These are phyloP conservation scores for Adrianichthys oophorus DNA, from an alignment of 2,797 vertebrate species.

Conservation along the genomic window DNA sequence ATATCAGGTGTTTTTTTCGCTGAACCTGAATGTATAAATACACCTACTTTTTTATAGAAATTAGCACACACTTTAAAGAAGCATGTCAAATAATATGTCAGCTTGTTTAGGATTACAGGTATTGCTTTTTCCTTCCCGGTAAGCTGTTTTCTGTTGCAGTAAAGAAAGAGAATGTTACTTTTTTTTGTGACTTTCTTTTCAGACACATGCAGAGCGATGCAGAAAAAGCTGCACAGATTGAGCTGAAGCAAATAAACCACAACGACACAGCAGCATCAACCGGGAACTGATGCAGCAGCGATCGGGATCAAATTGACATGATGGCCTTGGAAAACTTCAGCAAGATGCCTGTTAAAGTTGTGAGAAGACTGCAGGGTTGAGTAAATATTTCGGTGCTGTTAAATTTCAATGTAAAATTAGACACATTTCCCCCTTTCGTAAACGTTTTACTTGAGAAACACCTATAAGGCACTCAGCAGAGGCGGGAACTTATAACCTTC, in stretches of 20 bases:
- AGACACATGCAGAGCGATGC: slow-evolving; percentile 23
- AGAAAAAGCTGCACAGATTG: not conserved
- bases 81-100: too few species aligned
- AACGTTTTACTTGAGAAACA: too few species aligned
- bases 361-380: not conserved
- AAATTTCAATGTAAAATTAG: not conserved
- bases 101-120: not conserved
- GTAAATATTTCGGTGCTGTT: not conserved
- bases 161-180: not conserved
- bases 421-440: too few species aligned
- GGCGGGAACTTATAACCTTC: too few species aligned
- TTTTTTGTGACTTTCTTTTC: not conserved
- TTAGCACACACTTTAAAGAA: too few species aligned
- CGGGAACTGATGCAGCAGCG: slow-evolving; percentile 6
- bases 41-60: too few species aligned
- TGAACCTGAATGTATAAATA: too few species aligned
- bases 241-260: slow-evolving; percentile 3
- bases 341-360: not conserved
- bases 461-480: too few species aligned
- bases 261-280: not conserved
- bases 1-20: too few species aligned
- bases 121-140: too few species aligned
- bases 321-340: not conserved
- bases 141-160: not conserved
- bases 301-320: not conserved